Conservation (phyloP, 2,797 vertebrate genomes). For the Ptychadena robeensis region DNA sequence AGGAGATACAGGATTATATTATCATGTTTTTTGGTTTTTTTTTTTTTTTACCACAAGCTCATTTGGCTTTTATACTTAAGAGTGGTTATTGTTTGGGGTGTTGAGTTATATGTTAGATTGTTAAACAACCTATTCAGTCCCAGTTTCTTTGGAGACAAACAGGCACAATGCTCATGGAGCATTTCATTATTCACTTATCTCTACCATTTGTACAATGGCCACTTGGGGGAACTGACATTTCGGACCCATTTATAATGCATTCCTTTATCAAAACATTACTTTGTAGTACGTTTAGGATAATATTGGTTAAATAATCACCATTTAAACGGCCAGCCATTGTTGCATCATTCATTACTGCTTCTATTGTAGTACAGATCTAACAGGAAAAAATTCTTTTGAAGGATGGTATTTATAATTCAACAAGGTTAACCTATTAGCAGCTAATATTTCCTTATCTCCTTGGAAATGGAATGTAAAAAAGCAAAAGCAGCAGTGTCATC, state of each 20-base stretch:
- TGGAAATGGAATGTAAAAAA: conserved; percentile 32
- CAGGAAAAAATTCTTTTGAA: conserved; percentile 14
- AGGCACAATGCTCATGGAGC: not conserved
- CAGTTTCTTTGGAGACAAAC: not conserved
- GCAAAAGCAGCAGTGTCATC: conserved; percentile 37
- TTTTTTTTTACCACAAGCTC: too few species aligned
- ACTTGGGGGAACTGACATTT: not conserved
- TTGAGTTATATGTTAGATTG: too few species aligned
- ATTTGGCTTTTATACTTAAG: too few species aligned
- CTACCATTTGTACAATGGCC: not conserved
- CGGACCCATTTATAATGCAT: not conserved
- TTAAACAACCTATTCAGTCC: not conserved
- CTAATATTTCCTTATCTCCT: conserved; percentile 25
- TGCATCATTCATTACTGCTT: not conserved
- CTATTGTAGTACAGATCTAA: conserved; percentile 18
- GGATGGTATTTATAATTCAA: conserved; percentile 35
- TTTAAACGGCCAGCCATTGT: not conserved
- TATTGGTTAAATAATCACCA: conserved; percentile 4
- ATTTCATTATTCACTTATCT: not conserved
- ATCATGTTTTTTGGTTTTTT: too few species aligned
- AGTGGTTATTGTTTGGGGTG: too few species aligned
- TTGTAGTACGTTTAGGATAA: not conserved
- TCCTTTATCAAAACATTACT: not conserved
- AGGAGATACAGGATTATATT: too few species aligned
- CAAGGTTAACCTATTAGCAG: conserved; percentile 34